Evolutionary conservation across 2,888 invertebrate species (phyloP).

Genomic region (Caenorhabditis sulstoni): DNA sequence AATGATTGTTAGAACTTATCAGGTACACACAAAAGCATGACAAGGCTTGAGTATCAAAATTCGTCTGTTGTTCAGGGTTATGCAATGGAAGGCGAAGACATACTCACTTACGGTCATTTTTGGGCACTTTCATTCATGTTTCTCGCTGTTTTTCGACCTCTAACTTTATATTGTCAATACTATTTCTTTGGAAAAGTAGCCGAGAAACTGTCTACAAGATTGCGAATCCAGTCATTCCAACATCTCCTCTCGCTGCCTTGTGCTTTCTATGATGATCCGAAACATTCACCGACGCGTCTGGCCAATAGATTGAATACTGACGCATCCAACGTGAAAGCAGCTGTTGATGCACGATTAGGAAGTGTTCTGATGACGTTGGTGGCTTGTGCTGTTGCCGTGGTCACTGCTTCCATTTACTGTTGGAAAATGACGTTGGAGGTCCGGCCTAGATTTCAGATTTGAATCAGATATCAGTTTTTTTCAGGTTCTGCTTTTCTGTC

Average conservation of each 20-base stretch:
- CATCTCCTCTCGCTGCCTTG: conserved; percentile 80
- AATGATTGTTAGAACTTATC: conserved; percentile 29
- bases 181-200: conserved; percentile 79
- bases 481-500: conserved; percentile 14
- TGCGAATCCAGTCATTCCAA: conserved; percentile 81
- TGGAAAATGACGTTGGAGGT: conserved; percentile 57
- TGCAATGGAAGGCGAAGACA: conserved; percentile 72
- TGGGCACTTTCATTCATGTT: conserved; percentile 81
- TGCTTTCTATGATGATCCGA: conserved; percentile 82
- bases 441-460: too few relatives aligned
- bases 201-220: conserved; percentile 79
- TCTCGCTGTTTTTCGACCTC: conserved; percentile 81
- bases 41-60: not conserved
- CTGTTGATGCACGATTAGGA: conserved; percentile 52
- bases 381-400: conserved; percentile 15
- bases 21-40: too few relatives aligned
- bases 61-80: conserved; percentile 17
- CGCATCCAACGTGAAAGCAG: conserved; percentile 81
- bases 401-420: conserved; percentile 22
- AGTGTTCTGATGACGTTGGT: conserved; percentile 38
- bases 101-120: conserved; percentile 80
- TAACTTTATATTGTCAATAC: conserved; percentile 67
- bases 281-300: conserved; percentile 81
- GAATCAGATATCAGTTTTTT: too few relatives aligned
- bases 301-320: conserved; percentile 82